A percentile compares a stretch with the other conserved stretches of the same genome.
These are phyloP conservation scores for Caenorhabditis tropicalis DNA, from an alignment of 1,140 invertebrate species.

Conservation along the genomic window DNA sequence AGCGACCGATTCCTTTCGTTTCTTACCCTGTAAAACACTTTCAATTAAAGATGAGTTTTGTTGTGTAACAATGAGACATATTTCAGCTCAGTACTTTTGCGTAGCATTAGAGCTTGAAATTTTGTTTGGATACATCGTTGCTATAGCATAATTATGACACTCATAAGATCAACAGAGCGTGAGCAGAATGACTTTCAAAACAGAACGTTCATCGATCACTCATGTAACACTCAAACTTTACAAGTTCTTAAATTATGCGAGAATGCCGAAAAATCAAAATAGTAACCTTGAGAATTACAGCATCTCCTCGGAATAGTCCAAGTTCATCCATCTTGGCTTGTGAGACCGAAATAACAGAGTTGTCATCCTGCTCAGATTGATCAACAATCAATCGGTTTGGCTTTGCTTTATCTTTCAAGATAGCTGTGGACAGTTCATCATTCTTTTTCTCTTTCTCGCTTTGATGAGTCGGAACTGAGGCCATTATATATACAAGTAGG, in stretches of 20 bases:
- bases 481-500: constrained; percentile 43
- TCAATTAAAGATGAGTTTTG: not conserved
- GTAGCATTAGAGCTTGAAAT: not conserved
- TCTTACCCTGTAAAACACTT: constrained; percentile 81
- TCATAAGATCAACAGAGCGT: constrained; percentile 5
- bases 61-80: not conserved
- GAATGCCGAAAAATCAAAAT: not conserved
- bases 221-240: not conserved
- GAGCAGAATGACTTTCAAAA: not conserved
- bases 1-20: constrained; percentile 95
- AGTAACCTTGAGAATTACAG: constrained; percentile 77
- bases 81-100: not conserved
- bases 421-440: constrained; percentile 96
- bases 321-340: constrained; percentile 97
- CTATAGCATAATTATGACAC: constrained; percentile 13
- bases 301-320: constrained; percentile 92
- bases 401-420: constrained; percentile 93
- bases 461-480: constrained; percentile 48
- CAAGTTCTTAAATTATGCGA: constrained; percentile 19
- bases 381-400: constrained; percentile 97
- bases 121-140: not conserved
- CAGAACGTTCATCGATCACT: not conserved
- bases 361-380: constrained; percentile 75
- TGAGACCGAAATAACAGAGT: constrained; percentile 52
- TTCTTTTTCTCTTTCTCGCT: constrained; percentile 72